Evolutionary conservation across 2,113 vertebrate genomes (phyloP).

Genomic region (Perca flavescens): DNA sequence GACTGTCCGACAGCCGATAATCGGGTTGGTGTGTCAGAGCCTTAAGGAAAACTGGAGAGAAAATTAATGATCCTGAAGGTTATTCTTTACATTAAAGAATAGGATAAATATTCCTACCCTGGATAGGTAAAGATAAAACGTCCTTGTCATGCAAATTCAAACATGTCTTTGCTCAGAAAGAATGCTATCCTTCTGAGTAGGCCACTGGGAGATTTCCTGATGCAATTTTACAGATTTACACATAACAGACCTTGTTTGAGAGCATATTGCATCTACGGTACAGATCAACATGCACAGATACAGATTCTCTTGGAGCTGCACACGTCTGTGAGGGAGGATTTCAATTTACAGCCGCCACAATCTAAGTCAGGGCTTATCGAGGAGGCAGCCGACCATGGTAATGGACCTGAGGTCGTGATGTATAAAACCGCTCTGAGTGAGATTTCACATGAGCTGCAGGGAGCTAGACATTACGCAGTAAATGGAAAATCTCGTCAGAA

Average conservation of each 20-base stretch:
- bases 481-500: constrained; percentile 20
- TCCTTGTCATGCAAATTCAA: background rate
- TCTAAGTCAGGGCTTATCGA: constrained; percentile 40
- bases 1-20: no score
- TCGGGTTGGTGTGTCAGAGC: no score
- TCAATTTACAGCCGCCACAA: constrained; percentile 24
- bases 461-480: constrained; percentile 3
- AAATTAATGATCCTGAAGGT: background rate
- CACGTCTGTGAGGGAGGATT: constrained; percentile 22
- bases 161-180: background rate
- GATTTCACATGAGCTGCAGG: constrained; percentile 14
- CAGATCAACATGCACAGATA: constrained; percentile 9
- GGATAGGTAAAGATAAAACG: background rate
- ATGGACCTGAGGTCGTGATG: constrained; percentile 38
- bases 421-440: background rate
- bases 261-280: constrained; percentile 1
- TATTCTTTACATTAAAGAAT: background rate
- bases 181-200: background rate
- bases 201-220: constrained; percentile 1
- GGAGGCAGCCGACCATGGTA: constrained; percentile 21
- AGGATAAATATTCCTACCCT: background rate
- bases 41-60: background rate
- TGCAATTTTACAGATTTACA: constrained; percentile 5
- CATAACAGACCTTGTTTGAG: background rate
- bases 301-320: background rate